A percentile compares a stretch with the other conserved stretches of the same genome.
Conservation (phyloP, 2,797 vertebrate genomes). For the Tokudaia muenninki region DNA sequence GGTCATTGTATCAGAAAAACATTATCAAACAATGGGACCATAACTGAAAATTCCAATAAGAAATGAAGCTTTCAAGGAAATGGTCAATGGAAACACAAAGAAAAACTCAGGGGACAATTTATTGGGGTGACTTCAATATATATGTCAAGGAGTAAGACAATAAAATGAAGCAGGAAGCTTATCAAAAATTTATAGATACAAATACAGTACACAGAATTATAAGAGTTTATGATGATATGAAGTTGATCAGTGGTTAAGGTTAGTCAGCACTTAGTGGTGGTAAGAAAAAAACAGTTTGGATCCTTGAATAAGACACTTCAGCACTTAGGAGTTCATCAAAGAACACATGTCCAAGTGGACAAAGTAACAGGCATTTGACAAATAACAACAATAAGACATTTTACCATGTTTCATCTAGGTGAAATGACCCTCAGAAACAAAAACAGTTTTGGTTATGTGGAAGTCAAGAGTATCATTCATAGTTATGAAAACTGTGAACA, state of each 20-base stretch:
- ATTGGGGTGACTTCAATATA: neutral
- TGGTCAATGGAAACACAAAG: neutral
- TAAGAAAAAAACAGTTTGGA: neutral
- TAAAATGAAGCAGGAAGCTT: neutral
- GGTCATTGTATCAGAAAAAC: neutral
- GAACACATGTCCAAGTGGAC: neutral
- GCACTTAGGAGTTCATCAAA: neutral
- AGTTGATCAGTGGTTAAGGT: neutral
- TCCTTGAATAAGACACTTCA: neutral
- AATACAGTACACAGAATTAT: neutral
- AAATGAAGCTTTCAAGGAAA: neutral
- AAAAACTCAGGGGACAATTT: neutral
- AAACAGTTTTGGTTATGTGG: neutral
- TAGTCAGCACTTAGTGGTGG: neutral
- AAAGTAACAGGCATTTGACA: neutral
- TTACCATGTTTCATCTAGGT: neutral
- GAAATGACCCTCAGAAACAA: neutral
- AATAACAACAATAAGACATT: neutral
- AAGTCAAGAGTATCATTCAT: neutral
- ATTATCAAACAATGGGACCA: neutral
- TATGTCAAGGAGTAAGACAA: neutral
- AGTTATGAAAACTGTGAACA: neutral
- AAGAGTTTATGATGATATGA: neutral
- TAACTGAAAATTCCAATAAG: neutral
- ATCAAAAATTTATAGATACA: neutral